Percentiles rank a stretch among this genome's conserved stretches.
These are phyloP conservation scores for Horisme vitalbata DNA, from an alignment of 2,888 invertebrate species.

Conservation along the genomic window DNA sequence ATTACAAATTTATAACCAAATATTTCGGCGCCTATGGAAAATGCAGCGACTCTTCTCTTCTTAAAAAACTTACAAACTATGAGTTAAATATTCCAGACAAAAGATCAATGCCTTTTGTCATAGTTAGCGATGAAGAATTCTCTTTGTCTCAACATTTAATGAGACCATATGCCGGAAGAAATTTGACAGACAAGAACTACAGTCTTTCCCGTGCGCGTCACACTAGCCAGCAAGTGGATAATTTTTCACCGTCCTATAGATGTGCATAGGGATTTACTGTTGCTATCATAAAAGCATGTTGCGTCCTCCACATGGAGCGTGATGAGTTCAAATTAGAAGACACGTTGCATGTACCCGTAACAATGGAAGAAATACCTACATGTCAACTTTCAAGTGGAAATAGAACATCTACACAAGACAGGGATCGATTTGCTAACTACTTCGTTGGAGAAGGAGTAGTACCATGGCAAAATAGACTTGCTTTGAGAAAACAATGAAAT, in stretches of 20 bases:
- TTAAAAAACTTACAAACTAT: conserved; percentile 20
- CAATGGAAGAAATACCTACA: conserved; percentile 21
- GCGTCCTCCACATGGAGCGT: conserved; percentile 26
- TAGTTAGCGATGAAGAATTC: conserved; percentile 31
- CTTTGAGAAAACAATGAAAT: conserved; percentile 33
- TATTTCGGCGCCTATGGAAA: neutral
- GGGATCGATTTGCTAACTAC: conserved; percentile 20
- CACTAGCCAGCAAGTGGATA: conserved; percentile 35
- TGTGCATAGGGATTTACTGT: conserved; percentile 24
- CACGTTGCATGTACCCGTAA: conserved; percentile 33
- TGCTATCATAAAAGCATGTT: conserved; percentile 20
- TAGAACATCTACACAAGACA: conserved; percentile 16
- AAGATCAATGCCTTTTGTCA: conserved; percentile 23
- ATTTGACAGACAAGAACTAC: conserved; percentile 25
- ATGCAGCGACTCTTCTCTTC: conserved; percentile 7
- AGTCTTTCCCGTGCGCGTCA: conserved; percentile 33
- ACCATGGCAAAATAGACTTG: conserved; percentile 13
- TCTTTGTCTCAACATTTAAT: conserved; percentile 13
- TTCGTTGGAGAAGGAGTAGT: conserved; percentile 17
- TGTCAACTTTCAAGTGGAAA: conserved; percentile 15
- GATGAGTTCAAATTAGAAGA: conserved; percentile 34
- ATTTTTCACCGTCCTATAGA: conserved; percentile 32
- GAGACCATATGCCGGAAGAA: conserved; percentile 22
- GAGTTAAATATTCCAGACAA: conserved; percentile 22
- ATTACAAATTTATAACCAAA: neutral